These are phyloP conservation scores for Gobius niger DNA, from an alignment of 2,113 vertebrate species.

Conservation along the genomic window DNA sequence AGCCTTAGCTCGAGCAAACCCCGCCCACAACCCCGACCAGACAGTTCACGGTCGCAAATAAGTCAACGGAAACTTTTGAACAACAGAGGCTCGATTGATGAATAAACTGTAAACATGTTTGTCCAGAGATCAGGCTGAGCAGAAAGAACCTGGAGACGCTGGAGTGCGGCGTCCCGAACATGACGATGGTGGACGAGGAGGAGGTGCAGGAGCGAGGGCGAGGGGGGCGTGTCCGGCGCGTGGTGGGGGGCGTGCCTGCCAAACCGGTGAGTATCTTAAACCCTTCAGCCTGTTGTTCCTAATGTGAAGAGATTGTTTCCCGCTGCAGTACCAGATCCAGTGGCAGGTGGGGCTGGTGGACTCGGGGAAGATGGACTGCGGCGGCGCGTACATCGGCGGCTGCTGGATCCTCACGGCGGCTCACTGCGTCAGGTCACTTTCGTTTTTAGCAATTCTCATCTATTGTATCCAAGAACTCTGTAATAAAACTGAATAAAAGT, in stretches of 20 bases:
- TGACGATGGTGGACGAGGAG: background rate
- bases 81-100: too few species aligned
- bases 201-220: background rate
- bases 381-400: constrained; percentile 89
- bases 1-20: too few species aligned
- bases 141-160: constrained; percentile 33
- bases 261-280: constrained; percentile 57
- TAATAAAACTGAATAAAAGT: too few species aligned
- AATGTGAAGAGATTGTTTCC: background rate
- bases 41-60: too few species aligned
- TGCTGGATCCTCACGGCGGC: constrained; percentile 96
- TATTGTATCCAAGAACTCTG: too few species aligned
- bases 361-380: constrained; percentile 74
- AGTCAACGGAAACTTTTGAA: too few species aligned
- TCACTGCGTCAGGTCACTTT: constrained; percentile 93
- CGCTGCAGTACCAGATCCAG: constrained; percentile 85
- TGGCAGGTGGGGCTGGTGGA: constrained; percentile 91
- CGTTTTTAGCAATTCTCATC: background rate
- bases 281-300: too few species aligned
- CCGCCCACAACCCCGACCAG: too few species aligned
- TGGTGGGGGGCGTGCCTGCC: constrained; percentile 66
- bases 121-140: constrained; percentile 16
- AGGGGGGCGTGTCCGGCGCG: constrained; percentile 35
- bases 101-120: background rate
- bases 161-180: constrained; percentile 66